These are phyloP conservation scores for Neodiprion fabricii DNA, from an alignment of 1,140 invertebrate species.

Conservation along the genomic window DNA sequence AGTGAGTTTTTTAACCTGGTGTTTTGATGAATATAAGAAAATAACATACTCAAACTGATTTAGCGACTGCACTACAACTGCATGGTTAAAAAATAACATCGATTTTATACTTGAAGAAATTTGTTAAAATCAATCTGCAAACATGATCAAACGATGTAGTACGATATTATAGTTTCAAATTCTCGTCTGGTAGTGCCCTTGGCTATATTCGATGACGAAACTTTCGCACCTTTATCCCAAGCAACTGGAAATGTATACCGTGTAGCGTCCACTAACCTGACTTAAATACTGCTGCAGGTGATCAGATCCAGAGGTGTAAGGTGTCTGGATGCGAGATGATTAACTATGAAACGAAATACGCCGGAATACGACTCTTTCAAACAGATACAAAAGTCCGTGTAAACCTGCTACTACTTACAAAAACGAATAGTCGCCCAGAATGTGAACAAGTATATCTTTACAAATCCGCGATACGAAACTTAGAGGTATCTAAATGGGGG, in stretches of 20 bases:
- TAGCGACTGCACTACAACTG: too few relatives aligned
- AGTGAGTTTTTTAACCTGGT: too few relatives aligned
- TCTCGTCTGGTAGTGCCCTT: not conserved
- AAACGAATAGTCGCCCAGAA: not conserved
- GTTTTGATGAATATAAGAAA: too few relatives aligned
- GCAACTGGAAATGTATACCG: not conserved
- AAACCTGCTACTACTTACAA: not conserved
- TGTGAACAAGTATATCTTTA: not conserved
- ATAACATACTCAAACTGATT: too few relatives aligned
- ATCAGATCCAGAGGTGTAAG: not conserved
- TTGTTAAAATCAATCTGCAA: too few relatives aligned
- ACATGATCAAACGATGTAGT: too few relatives aligned
- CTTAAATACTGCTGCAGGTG: not conserved
- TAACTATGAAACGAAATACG: not conserved
- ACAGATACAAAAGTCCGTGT: not conserved
- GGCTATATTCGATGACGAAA: not conserved
- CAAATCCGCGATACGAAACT: not conserved
- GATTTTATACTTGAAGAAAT: too few relatives aligned
- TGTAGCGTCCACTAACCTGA: not conserved
- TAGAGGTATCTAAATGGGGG: not conserved
- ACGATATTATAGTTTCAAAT: too few relatives aligned
- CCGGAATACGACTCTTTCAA: not conserved
- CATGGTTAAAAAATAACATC: too few relatives aligned
- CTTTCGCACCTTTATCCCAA: not conserved
- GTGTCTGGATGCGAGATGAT: not conserved